phyloP scores from a whole-genome alignment of 2,888 invertebrate species.

The Thelaira solivaga region DNA sequence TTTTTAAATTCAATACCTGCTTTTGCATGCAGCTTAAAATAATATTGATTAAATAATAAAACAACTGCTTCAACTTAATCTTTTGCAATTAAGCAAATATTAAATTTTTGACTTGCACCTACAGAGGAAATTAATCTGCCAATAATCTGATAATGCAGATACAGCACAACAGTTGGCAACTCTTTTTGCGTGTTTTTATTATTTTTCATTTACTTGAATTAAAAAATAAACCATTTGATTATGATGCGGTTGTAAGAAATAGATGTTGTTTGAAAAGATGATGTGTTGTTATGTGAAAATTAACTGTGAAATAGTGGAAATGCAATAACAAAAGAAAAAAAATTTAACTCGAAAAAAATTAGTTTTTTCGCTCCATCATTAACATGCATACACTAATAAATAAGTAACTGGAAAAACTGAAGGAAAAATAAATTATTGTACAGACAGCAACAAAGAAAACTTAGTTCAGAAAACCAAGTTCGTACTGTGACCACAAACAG shows the following conservation, averaged over 20 bases:
- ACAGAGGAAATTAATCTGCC: no score
- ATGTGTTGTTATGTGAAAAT: constrained; percentile 51
- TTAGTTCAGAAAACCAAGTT: constrained; percentile 49
- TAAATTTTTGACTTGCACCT: no score
- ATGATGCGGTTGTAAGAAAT: constrained; percentile 52
- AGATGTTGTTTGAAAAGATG: constrained; percentile 30
- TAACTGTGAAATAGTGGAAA: constrained; percentile 53
- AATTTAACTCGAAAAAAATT: constrained; percentile 3
- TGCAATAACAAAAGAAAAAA: constrained; percentile 20
- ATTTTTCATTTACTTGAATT: constrained; percentile 4
- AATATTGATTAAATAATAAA: no score
- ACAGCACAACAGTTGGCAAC: constrained; percentile 4
- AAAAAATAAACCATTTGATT: constrained; percentile 46
- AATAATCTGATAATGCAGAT: no score
- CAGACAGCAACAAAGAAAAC: constrained; percentile 35
- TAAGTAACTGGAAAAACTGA: constrained; percentile 32
- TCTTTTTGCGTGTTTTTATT: not conserved
- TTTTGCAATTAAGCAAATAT: no score
- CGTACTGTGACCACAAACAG: constrained; percentile 30
- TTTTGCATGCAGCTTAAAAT: no score
- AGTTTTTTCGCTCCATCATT: constrained; percentile 29
- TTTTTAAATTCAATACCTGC: no score
- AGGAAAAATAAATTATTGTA: constrained; percentile 34
- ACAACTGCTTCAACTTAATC: no score
- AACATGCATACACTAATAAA: constrained; percentile 51